phyloP scores from a whole-genome alignment of 2,113 vertebrate genomes.

The Tragulus kanchil region DNA sequence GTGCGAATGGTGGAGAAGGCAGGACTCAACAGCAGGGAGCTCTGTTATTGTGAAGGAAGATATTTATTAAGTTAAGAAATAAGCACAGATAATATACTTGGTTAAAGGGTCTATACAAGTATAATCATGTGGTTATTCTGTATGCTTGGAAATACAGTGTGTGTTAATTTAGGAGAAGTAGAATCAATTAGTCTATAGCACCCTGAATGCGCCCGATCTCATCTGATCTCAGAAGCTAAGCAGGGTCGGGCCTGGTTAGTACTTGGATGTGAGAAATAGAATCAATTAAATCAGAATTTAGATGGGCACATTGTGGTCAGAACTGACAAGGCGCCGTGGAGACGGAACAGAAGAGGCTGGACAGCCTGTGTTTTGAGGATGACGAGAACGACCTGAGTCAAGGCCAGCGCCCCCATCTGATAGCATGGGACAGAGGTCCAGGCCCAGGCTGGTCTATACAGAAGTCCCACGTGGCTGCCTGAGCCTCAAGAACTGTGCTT shows the following conservation, averaged over 20 bases:
- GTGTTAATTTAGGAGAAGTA: slow-evolving; percentile 27
- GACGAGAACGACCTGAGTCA: not conserved
- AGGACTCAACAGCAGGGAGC: slow-evolving; percentile 26
- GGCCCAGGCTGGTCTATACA: not conserved
- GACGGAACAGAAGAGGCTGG: not conserved
- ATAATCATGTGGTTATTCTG: not conserved
- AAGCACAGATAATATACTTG: not conserved
- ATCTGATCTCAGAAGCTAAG: too few relatives aligned
- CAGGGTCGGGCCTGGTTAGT: too few relatives aligned
- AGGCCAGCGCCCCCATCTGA: not conserved
- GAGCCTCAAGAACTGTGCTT: not conserved
- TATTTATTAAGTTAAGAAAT: not conserved
- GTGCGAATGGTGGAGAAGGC: not conserved
- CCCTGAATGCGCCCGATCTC: too few relatives aligned
- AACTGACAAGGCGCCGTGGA: not conserved
- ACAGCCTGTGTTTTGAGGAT: not conserved
- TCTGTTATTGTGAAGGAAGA: not conserved
- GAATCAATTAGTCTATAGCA: not conserved
- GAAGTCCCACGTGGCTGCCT: not conserved
- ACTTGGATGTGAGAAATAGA: not conserved
- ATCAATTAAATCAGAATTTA: not conserved
- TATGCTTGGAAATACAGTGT: not conserved
- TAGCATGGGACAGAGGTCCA: not conserved
- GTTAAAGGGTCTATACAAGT: not conserved
- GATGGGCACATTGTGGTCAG: not conserved